Evolutionary conservation across 2,888 invertebrate species (phyloP), one percentile per base, ranked within the genome.

Genomic region (Zaprionus obscuricornis): DNA sequence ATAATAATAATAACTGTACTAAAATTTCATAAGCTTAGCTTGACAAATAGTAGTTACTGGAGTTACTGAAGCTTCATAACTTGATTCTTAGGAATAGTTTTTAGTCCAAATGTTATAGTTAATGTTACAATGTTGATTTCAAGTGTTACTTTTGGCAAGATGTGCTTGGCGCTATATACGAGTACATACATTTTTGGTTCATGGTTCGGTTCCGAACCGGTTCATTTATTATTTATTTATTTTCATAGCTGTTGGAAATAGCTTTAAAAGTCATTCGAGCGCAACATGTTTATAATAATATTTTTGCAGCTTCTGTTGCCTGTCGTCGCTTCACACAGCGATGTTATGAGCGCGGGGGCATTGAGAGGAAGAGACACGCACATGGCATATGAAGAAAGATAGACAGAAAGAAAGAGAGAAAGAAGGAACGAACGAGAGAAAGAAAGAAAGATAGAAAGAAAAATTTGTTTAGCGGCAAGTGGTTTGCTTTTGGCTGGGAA

Each of bases 271-370:
- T 49, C 60, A 72, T 55, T 72, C 49, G 73, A 72, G 68, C 73
- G 68, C 60, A 73, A 60, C 55, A 56, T 73, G 73, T 67, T 73
- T 67, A 60, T 67, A 72, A 72, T 72, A 56, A 69, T 67, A 66
- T 60, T 59, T n/a, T 72, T 47, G 43, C 60, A 52, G 73, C 68
- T 69, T 56, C 68, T 66, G 68, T 69, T 43, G 50, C 27, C 63
- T 65, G 49, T 66, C 63, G 40, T 63, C 51, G 46, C 29, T 17
- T 17, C 16, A 34, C 34, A 34, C 14, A 34, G 10, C 31, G n/a
- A n/a, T n/a, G n/a, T n/a, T n/a, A n/a, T n/a, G n/a, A n/a, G n/a
- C n/a, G n/a, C n/a, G n/a, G n/a, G n/a, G n/a, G n/a, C n/a, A n/a
- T n/a, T n/a, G n/a, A n/a, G n/a, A n/a, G n/a, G n/a, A n/a, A n/a